Evolutionary conservation across 2,113 vertebrate genomes (phyloP).

Genomic region (Sciurus niger): DNA sequence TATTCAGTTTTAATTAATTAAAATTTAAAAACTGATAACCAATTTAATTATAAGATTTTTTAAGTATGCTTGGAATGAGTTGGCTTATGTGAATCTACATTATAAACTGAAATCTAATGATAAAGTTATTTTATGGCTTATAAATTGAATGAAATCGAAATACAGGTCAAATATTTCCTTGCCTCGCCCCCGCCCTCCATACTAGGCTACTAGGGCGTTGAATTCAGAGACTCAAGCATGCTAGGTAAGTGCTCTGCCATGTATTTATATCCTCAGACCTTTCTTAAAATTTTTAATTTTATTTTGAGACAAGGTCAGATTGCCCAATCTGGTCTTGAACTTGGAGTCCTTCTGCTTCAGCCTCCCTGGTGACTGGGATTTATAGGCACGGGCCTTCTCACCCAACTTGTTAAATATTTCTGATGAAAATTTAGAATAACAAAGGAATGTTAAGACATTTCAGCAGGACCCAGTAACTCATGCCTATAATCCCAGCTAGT

Average conservation of each 20-base stretch:
- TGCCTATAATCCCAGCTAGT: not conserved
- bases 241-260: too few relatives aligned
- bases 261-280: not conserved
- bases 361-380: not conserved
- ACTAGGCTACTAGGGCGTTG: too few relatives aligned
- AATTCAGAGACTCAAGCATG: too few relatives aligned
- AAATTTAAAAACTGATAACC: not conserved
- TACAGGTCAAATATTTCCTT: not conserved
- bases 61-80: not conserved
- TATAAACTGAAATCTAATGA: not conserved
- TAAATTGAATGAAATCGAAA: not conserved
- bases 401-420: not conserved
- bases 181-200: too few relatives aligned
- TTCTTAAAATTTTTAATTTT: not conserved
- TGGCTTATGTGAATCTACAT: not conserved
- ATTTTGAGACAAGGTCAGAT: not conserved
- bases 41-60: not conserved
- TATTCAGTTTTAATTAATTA: not conserved
- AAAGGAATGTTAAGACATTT: conserved; percentile 43
- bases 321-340: not conserved
- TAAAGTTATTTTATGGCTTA: too few relatives aligned
- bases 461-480: not conserved
- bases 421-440: conserved; percentile 29
- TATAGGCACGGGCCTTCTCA: accelerated
- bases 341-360: not conserved